Conservation (phyloP, 1,140 invertebrate species). For the Hermetia illucens region DNA sequence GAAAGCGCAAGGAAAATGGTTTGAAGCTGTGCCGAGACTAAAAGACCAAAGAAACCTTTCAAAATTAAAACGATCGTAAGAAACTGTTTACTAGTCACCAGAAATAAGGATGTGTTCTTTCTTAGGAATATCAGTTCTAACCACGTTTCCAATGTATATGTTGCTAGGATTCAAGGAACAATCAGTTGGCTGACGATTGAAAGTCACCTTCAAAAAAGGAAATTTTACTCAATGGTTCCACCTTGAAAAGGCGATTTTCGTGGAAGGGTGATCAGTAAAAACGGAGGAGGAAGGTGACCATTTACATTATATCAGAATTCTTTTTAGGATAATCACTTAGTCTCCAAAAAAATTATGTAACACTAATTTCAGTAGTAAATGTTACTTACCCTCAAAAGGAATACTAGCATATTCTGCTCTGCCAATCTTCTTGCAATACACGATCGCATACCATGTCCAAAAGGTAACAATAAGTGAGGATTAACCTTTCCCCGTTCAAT, state of each 20-base stretch:
- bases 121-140: no score
- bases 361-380: slow-evolving; percentile 5
- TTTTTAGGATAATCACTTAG: not conserved
- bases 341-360: not conserved
- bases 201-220: no score
- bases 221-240: slow-evolving; percentile 4
- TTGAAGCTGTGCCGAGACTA: no score
- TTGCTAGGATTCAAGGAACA: no score
- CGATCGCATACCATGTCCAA: slow-evolving; percentile 74
- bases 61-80: no score
- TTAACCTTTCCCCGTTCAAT: slow-evolving; percentile 37
- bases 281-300: not conserved
- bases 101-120: no score
- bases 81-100: no score
- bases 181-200: no score
- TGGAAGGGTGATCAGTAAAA: not conserved
- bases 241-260: not conserved
- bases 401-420: slow-evolving; percentile 71
- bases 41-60: no score
- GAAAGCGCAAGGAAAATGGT: no score
- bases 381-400: slow-evolving; percentile 55
- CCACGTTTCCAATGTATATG: no score
- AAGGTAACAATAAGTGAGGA: slow-evolving; percentile 71
- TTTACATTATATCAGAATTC: not conserved
- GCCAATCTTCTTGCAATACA: slow-evolving; percentile 80